phyloP scores from a whole-genome alignment of 2,888 invertebrate genomes.

The Eilema caniola region DNA sequence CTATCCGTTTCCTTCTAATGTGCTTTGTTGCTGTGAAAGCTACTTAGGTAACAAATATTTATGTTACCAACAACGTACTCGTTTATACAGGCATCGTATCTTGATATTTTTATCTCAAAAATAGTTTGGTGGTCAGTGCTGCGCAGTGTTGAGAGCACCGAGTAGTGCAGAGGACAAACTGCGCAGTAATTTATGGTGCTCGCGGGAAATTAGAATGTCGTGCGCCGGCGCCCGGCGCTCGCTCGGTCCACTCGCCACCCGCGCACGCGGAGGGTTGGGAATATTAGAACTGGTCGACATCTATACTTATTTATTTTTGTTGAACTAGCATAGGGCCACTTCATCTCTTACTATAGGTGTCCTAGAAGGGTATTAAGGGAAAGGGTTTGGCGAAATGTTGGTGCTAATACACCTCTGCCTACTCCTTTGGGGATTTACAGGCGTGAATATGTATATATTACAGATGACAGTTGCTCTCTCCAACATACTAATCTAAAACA shows the following conservation, averaged over 20 bases:
- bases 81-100: background rate
- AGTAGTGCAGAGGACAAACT: slow-evolving; percentile 57
- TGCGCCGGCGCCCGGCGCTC: slow-evolving; percentile 27
- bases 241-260: slow-evolving; percentile 19
- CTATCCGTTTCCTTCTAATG: background rate
- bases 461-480: too few species aligned
- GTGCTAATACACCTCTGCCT: too few species aligned
- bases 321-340: background rate
- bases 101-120: slow-evolving; percentile 29
- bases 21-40: background rate
- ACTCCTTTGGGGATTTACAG: too few species aligned
- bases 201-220: slow-evolving; percentile 69
- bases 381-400: too few species aligned
- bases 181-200: slow-evolving; percentile 69
- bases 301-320: slow-evolving; percentile 31
- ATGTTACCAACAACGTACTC: background rate
- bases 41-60: background rate
- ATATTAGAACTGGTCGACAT: slow-evolving; percentile 37
- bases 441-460: too few species aligned
- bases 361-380: too few species aligned
- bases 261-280: slow-evolving; percentile 15
- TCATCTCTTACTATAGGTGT: too few species aligned
- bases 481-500: too few species aligned
- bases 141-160: slow-evolving; percentile 29
- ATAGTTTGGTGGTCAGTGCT: slow-evolving; percentile 33